These are phyloP conservation scores for Euglossa dilemma DNA, from an alignment of 1,140 invertebrate genomes.

Conservation along the genomic window DNA sequence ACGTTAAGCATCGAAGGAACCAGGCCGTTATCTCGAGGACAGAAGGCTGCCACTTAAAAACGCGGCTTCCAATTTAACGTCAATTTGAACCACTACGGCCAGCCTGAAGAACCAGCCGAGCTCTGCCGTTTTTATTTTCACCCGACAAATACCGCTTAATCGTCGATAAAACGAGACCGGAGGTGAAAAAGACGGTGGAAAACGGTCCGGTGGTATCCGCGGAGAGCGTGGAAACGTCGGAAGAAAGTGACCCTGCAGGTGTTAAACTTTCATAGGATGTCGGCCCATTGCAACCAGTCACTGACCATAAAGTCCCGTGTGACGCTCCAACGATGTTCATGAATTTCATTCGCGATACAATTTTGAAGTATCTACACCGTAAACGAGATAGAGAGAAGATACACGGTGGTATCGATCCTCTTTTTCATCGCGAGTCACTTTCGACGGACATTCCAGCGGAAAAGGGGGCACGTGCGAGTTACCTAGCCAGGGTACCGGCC, in stretches of 20 bases:
- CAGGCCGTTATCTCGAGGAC: not conserved
- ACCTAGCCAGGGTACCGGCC: slow-evolving; percentile 14
- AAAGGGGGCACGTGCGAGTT: slow-evolving; percentile 7
- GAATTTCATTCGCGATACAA: slow-evolving; percentile 19
- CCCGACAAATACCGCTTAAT: not conserved
- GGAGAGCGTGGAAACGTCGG: no score
- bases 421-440: slow-evolving; percentile 42
- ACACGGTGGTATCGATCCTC: slow-evolving; percentile 25
- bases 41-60: no score
- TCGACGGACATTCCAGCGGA: slow-evolving; percentile 24
- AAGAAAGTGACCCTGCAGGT: not conserved
- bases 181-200: not conserved
- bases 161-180: not conserved
- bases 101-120: no score
- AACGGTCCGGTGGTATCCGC: not conserved
- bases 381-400: not conserved
- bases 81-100: no score
- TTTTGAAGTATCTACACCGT: slow-evolving; percentile 5
- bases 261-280: slow-evolving; percentile 14
- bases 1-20: not conserved
- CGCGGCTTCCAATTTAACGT: no score
- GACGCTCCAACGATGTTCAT: slow-evolving; percentile 4
- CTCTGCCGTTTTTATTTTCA: not conserved
- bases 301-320: not conserved
- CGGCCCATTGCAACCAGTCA: not conserved